Base-by-base conservation (phyloP, 2,888 invertebrate genomes). In the Esperia sulphurella region DNA sequence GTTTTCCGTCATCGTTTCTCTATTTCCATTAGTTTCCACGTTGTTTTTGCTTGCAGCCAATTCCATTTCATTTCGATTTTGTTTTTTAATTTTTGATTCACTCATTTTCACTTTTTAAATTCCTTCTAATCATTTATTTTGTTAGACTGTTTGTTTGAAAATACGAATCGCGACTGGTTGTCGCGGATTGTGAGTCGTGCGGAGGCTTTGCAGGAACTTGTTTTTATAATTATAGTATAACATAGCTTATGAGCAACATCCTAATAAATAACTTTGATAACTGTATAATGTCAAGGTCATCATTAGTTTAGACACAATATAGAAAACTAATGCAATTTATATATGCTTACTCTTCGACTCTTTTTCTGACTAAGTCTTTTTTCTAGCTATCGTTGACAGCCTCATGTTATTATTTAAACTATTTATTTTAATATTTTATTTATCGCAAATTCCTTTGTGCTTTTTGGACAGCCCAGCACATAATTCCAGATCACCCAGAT, bases 121-220 rank as follows among this genome's bases (percentile, higher is more conserved):
- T 35, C 7, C 9, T 0, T 28, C 8, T 28, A 41, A 28, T 7
- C 30, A 13, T 10, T 29, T 41, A 2, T 8, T 13, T 38, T 29
- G 39, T 39, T 44, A 10, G 53, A 61, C 57, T 62, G 59, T 66
- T 57, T 68, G 56, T 70, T 68, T 62, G 59, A 65, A 67, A 65
- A 69, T 68, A 71, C 68, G 53, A 55, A 51, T 51, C 52, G 54
- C 57, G 57, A 63, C 61, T 46, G 46, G 37, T 38, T 10, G 8
- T n/a, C 45, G 9, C 8, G 12, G 14, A 14, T 10, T 14, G 45
- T 35, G 40, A 42, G 29, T 41, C 51, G 49, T 51, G 58, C 55
- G 51, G 52, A 54, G 54, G 49, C 47, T 59, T 42, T 43, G 48
- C 50, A 46, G 44, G 63, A 69, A 68, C 68, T 61, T 45, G 69